Base-by-base conservation (phyloP, 2,888 invertebrate species). In the Amiota minor region DNA sequence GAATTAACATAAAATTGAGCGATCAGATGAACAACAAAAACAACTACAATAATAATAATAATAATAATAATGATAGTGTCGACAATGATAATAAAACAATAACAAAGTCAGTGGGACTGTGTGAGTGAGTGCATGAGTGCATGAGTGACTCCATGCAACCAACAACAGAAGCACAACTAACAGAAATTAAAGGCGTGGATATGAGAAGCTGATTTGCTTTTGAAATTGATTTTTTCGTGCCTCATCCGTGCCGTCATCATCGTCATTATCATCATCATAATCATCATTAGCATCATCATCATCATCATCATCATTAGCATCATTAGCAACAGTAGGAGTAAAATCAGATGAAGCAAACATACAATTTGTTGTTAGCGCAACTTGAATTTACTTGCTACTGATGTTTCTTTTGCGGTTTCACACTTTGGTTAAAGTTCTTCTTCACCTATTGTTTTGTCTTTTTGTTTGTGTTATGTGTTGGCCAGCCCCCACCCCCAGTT, bases 381-480 rank as follows among this genome's bases (percentile, higher is more conserved):
- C 20, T 71, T 61, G 73, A 75, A 75, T 79, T 79, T 35, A 35
- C 79, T 71, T 78, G 89, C 88, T 89, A 89, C 89, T 84, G 89
- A 88, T 85, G 85, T 88, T 88, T 86, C 35, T 81, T 83, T 83
- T 89, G 88, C 87, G 88, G 88, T 88, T 89, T 89, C 89, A 89
- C 88, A 89, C 88, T 89, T 89, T 88, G 86, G 86, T 87, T 87
- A 87, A 83, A 81, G 81, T 82, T 87, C 75, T 59, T 61, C 75
- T 59, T 61, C 75, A 65, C 49, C 45, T 62, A 45, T 45, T 46
- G 65, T 14, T 11, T 35, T 35, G 2, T 35, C 6, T 35, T 35
- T 35, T 35, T 70, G 70, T n/a, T n/a, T 70, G 35, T 18, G 1
- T 18, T 9, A 23, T n/a, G 11, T 56, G 20, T 18, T 10, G 59